Percentiles rank a stretch among this genome's conserved stretches.
phyloP scores from a whole-genome alignment of 2,113 vertebrate species.

The Melanotaenia duboulayi region DNA sequence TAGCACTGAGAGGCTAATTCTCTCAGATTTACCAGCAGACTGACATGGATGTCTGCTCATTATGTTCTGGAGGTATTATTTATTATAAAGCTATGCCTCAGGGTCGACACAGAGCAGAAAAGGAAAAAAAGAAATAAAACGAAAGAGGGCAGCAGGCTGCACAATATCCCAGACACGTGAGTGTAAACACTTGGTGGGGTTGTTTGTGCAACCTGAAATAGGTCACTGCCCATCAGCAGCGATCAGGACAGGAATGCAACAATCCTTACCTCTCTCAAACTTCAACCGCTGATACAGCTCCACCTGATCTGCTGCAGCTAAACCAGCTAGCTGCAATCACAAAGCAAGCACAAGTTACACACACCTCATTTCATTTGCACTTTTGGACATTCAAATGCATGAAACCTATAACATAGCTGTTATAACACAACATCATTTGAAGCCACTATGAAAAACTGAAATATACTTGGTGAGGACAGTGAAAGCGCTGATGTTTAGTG shows the following conservation, averaged over 20 bases:
- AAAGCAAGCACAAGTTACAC: constrained; percentile 3
- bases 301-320: constrained; percentile 87
- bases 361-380: not conserved
- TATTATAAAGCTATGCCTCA: constrained; percentile 4
- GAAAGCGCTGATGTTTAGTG: not conserved
- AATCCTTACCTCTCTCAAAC: constrained; percentile 90
- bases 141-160: not conserved
- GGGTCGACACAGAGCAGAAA: not conserved
- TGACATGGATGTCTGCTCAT: not conserved
- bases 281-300: constrained; percentile 90
- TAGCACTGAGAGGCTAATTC: not conserved
- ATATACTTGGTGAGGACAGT: not conserved
- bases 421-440: not conserved
- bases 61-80: not conserved
- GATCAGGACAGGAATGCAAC: constrained; percentile 18
- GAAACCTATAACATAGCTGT: not conserved
- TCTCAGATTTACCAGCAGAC: not conserved
- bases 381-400: not conserved
- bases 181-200: constrained; percentile 14
- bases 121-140: not conserved
- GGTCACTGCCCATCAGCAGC: constrained; percentile 8
- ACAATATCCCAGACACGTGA: constrained; percentile 42
- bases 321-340: constrained; percentile 88
- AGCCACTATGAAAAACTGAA: too few relatives aligned
- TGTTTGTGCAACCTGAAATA: constrained; percentile 53